Conservation (phyloP, 2,113 vertebrate genomes). For the Budorcas taxicolor region DNA sequence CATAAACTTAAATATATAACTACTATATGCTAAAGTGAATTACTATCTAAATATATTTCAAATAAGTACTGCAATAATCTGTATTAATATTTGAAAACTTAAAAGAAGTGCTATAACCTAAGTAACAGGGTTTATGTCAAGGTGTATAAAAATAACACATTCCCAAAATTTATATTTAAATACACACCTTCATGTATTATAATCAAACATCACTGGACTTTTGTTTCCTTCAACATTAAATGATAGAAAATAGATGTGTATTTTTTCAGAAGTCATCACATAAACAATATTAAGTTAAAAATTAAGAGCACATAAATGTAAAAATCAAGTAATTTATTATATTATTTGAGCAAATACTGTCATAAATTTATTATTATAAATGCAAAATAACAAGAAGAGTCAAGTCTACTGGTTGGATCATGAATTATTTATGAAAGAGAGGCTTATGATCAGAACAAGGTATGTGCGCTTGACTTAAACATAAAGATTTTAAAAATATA, state of each 20-base stretch:
- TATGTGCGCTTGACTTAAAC: not conserved
- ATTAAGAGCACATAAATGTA: not conserved
- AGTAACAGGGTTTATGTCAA: not conserved
- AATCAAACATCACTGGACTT: not conserved
- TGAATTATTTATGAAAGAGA: not conserved
- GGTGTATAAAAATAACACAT: not conserved
- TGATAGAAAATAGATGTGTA: not conserved
- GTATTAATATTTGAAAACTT: not conserved
- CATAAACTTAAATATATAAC: not conserved
- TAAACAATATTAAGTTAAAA: not conserved
- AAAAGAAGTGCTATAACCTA: not conserved
- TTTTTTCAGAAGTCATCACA: not conserved
- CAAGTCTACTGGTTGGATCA: not conserved
- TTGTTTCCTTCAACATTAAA: not conserved
- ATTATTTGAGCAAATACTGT: not conserved
- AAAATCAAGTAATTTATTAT: not conserved
- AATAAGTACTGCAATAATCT: not conserved
- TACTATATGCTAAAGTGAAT: not conserved
- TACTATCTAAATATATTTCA: not conserved
- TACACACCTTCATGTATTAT: not conserved
- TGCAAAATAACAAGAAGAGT: not conserved
- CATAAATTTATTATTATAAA: not conserved
- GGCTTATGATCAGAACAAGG: not conserved
- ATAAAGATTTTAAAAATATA: not conserved
- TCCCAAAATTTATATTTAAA: not conserved